These are phyloP conservation scores for Scytalopus superciliaris DNA, from an alignment of 2,113 vertebrate species.

Conservation along the genomic window DNA sequence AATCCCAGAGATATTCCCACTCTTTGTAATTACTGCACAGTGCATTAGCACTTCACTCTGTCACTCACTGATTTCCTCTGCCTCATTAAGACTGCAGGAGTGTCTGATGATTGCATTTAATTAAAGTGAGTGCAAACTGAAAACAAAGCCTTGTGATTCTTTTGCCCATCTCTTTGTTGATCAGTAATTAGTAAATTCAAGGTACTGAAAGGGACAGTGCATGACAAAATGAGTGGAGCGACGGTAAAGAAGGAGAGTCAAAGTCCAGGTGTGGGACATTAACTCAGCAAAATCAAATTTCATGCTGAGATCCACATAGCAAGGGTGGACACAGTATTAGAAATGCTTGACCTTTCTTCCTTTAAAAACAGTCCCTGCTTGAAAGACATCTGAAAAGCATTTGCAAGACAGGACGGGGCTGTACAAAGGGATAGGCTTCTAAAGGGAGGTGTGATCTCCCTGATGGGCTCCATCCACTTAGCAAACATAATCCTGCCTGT, in stretches of 20 bases:
- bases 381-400: slow-evolving; percentile 16
- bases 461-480: neutral
- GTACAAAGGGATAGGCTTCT: neutral
- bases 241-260: neutral
- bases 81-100: neutral
- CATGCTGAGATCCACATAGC: neutral
- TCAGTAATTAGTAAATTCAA: neutral
- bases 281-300: slow-evolving; percentile 11
- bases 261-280: neutral
- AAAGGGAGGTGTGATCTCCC: neutral
- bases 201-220: neutral
- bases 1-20: neutral
- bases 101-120: neutral
- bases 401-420: neutral
- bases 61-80: neutral
- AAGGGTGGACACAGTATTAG: neutral
- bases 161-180: neutral
- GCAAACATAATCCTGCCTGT: neutral
- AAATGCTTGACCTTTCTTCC: neutral
- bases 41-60: neutral
- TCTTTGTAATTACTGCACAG: neutral
- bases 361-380: neutral
- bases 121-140: neutral
- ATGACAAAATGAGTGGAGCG: neutral
- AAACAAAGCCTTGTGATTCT: neutral